Evolutionary conservation across 2,797 vertebrate genomes (phyloP).

Genomic region (Alca torda): DNA sequence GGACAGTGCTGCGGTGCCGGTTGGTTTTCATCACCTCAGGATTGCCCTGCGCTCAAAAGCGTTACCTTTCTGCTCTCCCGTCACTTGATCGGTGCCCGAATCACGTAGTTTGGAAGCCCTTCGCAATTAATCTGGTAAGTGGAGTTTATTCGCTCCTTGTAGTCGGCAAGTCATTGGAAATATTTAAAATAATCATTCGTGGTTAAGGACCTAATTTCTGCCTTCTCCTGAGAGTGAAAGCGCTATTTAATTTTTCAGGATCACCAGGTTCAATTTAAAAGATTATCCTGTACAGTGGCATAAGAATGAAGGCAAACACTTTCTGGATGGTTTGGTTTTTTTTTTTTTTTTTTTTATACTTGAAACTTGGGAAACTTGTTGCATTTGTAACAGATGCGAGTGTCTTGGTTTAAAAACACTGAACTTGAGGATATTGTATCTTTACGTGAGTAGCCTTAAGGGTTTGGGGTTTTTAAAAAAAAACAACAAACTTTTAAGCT

Average conservation of each 20-base stretch:
- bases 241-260: neutral
- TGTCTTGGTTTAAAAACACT: neutral
- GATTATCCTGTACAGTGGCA: neutral
- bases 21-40: constrained; percentile 17
- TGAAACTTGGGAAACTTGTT: neutral
- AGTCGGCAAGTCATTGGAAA: neutral
- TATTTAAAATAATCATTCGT: fast-evolving
- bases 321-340: too few species aligned
- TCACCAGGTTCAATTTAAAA: neutral
- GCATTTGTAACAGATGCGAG: neutral
- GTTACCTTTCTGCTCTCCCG: neutral
- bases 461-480: neutral
- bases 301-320: neutral
- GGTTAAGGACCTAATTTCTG: neutral
- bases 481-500: neutral
- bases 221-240: neutral
- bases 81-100: neutral
- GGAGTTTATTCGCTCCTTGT: neutral
- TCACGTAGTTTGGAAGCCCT: neutral
- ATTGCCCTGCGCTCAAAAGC: neutral
- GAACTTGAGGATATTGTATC: neutral
- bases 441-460: neutral
- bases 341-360: neutral
- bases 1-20: neutral
- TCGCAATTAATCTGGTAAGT: fast-evolving